phyloP scores from a whole-genome alignment of 2,113 vertebrate genomes.

The Galeopterus variegatus region DNA sequence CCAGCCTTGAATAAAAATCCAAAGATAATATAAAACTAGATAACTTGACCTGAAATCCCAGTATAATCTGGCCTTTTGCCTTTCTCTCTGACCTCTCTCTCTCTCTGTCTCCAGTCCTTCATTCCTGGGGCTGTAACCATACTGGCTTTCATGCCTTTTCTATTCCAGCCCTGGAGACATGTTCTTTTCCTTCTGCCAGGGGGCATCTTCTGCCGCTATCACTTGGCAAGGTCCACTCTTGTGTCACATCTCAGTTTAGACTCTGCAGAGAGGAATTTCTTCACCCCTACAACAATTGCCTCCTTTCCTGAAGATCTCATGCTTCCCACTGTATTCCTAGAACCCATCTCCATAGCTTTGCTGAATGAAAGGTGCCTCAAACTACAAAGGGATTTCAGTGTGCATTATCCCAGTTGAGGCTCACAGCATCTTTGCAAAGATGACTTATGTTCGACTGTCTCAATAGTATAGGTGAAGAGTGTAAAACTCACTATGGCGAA shows the following conservation, averaged over 20 bases:
- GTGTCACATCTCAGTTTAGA: background rate
- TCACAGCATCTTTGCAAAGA: background rate
- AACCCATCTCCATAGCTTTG: background rate
- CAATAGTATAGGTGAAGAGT: background rate
- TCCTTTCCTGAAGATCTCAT: background rate
- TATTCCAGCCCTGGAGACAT: background rate
- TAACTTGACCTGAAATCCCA: background rate
- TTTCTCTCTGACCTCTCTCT: background rate
- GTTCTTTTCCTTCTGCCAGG: background rate
- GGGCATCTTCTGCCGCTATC: background rate
- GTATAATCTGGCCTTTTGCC: background rate
- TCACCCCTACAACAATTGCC: too few relatives aligned
- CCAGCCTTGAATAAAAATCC: background rate
- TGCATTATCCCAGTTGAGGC: background rate
- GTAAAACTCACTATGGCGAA: background rate
- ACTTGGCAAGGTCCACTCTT: background rate
- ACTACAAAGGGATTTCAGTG: background rate
- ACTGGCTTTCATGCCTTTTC: background rate
- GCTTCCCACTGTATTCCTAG: background rate
- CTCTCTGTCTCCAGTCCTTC: background rate
- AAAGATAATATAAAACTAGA: conserved; percentile 14
- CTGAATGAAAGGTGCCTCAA: background rate
- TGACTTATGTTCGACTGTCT: background rate
- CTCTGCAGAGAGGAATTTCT: background rate
- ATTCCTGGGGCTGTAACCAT: background rate